These are phyloP conservation scores for Barypeithes pellucidus DNA, from an alignment of 2,888 invertebrate species.

Conservation along the genomic window DNA sequence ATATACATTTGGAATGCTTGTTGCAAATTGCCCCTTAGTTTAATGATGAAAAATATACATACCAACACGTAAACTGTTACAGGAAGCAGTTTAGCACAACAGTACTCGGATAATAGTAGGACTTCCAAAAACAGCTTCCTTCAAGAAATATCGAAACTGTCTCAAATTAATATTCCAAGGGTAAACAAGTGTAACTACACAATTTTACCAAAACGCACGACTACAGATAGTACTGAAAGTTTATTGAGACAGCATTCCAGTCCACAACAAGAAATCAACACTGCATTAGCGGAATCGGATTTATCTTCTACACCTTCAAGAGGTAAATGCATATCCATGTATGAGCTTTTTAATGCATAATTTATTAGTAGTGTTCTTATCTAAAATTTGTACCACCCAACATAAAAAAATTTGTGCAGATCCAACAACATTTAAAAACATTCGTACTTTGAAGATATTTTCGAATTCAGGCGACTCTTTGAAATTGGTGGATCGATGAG, in stretches of 20 bases:
- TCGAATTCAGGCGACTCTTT: no score
- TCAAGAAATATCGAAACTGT: conserved; percentile 80
- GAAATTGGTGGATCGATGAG: no score
- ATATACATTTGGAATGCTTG: no score
- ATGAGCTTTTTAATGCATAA: not conserved
- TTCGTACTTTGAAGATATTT: no score
- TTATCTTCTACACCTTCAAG: conserved; percentile 64
- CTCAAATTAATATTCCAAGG: conserved; percentile 79
- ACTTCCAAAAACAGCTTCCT: conserved; percentile 66
- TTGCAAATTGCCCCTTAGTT: not conserved
- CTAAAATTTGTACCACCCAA: not conserved
- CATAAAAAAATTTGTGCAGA: no score
- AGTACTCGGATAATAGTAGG: conserved; percentile 61
- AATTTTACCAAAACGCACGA: conserved; percentile 74
- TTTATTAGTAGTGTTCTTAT: not conserved
- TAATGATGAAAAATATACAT: not conserved
- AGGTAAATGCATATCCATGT: conserved; percentile 54
- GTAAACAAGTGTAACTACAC: conserved; percentile 82
- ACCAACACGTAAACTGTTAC: not conserved
- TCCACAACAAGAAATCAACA: conserved; percentile 58
- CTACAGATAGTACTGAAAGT: conserved; percentile 81
- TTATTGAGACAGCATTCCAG: conserved; percentile 69
- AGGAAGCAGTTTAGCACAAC: conserved; percentile 64
- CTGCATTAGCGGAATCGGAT: conserved; percentile 61
- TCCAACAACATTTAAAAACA: no score